These are phyloP conservation scores for Sisyra nigra DNA, from an alignment of 2,888 invertebrate species.

Conservation along the genomic window DNA sequence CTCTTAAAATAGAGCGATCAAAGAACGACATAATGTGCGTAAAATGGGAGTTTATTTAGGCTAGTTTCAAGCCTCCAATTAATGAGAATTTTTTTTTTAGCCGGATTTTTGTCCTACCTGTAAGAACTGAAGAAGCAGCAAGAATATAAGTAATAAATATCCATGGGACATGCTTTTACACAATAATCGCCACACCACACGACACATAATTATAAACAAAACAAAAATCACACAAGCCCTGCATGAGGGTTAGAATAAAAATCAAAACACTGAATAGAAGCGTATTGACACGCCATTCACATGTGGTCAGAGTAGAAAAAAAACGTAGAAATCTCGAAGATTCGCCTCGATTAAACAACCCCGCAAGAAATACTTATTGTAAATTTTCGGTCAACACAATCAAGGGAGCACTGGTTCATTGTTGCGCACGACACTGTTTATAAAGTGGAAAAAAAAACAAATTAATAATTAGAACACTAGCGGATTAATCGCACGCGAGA, in stretches of 20 bases:
- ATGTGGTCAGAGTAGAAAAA: not conserved
- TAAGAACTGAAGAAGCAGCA: conserved; percentile 27
- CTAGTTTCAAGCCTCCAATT: conserved; percentile 1
- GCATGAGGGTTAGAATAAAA: conserved; percentile 5
- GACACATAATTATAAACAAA: conserved; percentile 25
- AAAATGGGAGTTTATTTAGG: not conserved
- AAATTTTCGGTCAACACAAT: no score
- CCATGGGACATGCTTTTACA: conserved; percentile 34
- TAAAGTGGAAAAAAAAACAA: no score
- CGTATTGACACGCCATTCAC: conserved; percentile 3
- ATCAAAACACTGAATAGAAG: conserved; percentile 1
- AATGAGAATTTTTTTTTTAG: conserved; percentile 6
- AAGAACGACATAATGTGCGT: not conserved
- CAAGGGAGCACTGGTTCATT: conserved; percentile 3
- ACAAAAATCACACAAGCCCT: conserved; percentile 7
- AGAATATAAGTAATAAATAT: conserved; percentile 31
- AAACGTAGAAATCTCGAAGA: no score
- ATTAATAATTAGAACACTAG: no score
- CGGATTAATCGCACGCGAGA: no score
- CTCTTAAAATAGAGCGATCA: not conserved
- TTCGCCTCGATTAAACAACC: no score
- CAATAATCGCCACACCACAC: conserved; percentile 33
- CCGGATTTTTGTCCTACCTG: conserved; percentile 22
- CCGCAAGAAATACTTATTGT: no score
- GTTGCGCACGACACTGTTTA: conserved; percentile 4